These are phyloP conservation scores for Dicrostonyx torquatus DNA, from an alignment of 2,797 vertebrate genomes.

Conservation along the genomic window DNA sequence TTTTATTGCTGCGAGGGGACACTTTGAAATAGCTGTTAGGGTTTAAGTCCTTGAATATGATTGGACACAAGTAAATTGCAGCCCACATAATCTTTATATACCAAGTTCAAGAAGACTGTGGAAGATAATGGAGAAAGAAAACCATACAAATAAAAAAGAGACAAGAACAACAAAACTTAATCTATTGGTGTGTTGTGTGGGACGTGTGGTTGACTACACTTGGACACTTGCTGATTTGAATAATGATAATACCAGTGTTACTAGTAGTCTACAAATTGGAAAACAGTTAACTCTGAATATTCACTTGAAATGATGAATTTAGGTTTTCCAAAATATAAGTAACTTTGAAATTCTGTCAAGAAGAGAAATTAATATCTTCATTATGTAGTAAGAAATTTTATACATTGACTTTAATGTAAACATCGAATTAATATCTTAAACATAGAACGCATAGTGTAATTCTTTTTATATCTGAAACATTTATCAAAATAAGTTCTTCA, in stretches of 20 bases:
- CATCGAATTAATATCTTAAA: slow-evolving; percentile 33
- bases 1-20: slow-evolving; percentile 17
- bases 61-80: slow-evolving; percentile 53
- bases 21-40: slow-evolving; percentile 33
- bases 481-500: slow-evolving; percentile 35
- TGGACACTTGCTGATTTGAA: neutral
- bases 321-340: neutral
- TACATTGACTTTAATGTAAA: slow-evolving; percentile 16
- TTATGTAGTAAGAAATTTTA: neutral
- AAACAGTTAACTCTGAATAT: neutral
- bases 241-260: neutral
- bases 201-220: neutral
- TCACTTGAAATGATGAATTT: neutral
- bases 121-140: slow-evolving; percentile 28
- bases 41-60: slow-evolving; percentile 50
- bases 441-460: neutral
- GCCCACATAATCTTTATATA: slow-evolving; percentile 31
- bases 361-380: neutral
- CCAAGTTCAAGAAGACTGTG: slow-evolving; percentile 41
- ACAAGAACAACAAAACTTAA: neutral
- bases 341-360: slow-evolving; percentile 37
- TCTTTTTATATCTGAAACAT: slow-evolving; percentile 4
- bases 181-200: neutral
- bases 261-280: neutral
- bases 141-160: neutral